Conservation (phyloP, 2,113 vertebrate genomes). For the Muscicapa adusta region DNA sequence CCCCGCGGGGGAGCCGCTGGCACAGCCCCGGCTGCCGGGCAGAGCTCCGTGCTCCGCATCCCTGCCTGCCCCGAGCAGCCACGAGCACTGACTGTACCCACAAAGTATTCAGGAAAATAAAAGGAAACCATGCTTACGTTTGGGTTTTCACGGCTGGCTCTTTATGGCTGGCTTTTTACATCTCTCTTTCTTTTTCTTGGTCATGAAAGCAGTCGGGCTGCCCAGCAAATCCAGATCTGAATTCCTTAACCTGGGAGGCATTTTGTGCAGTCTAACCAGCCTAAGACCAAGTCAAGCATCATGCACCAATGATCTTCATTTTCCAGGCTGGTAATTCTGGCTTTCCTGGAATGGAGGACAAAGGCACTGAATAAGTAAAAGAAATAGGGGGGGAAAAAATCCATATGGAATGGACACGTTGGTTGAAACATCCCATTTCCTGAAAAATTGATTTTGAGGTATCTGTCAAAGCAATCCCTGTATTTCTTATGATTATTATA, state of each 20-base stretch:
- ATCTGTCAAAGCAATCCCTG: constrained; percentile 35
- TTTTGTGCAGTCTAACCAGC: neutral
- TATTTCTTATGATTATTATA: constrained; percentile 42
- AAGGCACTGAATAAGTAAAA: neutral
- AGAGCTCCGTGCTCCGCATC: neutral
- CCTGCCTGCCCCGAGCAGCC: neutral
- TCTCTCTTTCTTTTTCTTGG: constrained; percentile 43
- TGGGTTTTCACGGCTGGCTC: neutral
- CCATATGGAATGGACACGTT: neutral
- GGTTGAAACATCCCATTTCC: constrained; percentile 50
- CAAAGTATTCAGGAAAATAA: constrained; percentile 35
- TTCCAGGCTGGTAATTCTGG: neutral
- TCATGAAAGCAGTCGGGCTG: constrained; percentile 17
- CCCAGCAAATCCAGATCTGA: neutral
- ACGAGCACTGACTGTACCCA: neutral
- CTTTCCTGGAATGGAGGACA: neutral
- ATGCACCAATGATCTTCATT: neutral
- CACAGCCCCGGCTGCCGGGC: neutral
- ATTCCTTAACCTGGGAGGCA: constrained; percentile 27
- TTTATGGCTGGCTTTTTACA: neutral
- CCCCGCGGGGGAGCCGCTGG: neutral
- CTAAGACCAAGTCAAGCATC: neutral
- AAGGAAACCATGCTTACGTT: constrained; percentile 18
- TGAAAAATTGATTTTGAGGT: constrained; percentile 57
- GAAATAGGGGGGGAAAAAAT: fast-evolving